These are phyloP conservation scores for Zaprionus kolodkinae DNA, from an alignment of 1,140 invertebrate genomes.

Conservation along the genomic window DNA sequence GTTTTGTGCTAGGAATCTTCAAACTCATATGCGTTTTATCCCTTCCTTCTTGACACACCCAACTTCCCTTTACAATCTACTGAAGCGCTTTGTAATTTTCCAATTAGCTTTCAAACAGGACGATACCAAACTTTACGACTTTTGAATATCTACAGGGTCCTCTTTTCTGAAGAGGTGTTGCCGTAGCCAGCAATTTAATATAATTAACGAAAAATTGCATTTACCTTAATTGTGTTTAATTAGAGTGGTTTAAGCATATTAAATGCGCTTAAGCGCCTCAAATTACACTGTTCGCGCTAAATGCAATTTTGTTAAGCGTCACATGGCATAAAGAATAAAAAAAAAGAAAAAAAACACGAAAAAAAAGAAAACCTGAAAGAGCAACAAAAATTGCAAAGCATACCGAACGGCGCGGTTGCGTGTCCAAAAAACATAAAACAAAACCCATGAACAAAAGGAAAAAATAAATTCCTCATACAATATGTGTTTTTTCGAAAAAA, in stretches of 20 bases:
- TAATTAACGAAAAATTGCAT: slow-evolving; percentile 56
- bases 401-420: slow-evolving; percentile 42
- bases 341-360: slow-evolving; percentile 12
- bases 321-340: slow-evolving; percentile 22
- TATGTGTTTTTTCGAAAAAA: slow-evolving; percentile 1
- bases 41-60: not conserved
- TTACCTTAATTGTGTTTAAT: slow-evolving; percentile 67
- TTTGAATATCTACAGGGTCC: not conserved
- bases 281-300: slow-evolving; percentile 76
- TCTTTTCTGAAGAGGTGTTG: not conserved
- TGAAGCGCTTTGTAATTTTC: not conserved
- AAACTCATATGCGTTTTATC: no score
- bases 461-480: slow-evolving; percentile 16
- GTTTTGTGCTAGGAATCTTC: no score
- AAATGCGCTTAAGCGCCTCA: slow-evolving; percentile 69
- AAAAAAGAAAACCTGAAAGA: slow-evolving; percentile 20
- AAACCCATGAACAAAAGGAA: slow-evolving; percentile 9
- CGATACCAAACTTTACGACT: not conserved
- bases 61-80: not conserved
- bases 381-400: slow-evolving; percentile 31
- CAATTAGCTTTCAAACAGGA: not conserved
- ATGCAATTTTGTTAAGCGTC: slow-evolving; percentile 68
- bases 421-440: slow-evolving; percentile 37
- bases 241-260: slow-evolving; percentile 69
- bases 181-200: slow-evolving; percentile 26